A percentile compares a stretch with the other conserved stretches of the same genome.
These are phyloP conservation scores for Eunapius fragilis DNA, from an alignment of 37 sponge, comb jelly and placozoan genomes.

Conservation along the genomic window DNA sequence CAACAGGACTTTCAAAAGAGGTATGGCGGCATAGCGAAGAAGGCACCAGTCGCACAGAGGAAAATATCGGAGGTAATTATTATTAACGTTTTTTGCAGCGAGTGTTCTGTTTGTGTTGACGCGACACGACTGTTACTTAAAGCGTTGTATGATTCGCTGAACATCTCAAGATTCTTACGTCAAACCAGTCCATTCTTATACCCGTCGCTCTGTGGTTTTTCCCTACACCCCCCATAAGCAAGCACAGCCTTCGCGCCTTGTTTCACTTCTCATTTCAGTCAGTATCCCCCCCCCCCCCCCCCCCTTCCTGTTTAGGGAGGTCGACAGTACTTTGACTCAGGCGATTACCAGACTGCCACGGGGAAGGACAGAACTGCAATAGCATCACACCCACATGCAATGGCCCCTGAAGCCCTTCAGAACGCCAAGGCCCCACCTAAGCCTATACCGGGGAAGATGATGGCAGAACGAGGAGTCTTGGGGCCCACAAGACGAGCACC, in stretches of 20 bases:
- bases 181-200: too few relatives aligned
- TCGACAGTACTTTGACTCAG: constrained; percentile 89
- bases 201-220: too few relatives aligned
- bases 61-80: constrained; percentile 45
- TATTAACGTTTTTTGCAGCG: too few relatives aligned
- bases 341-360: constrained; percentile 67
- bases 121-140: neutral
- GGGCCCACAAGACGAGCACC: neutral
- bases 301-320: constrained; percentile 38
- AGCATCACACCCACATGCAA: constrained; percentile 42
- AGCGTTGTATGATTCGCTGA: neutral
- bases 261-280: too few relatives aligned
- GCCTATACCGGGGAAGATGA: neutral
- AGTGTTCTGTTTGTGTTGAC: neutral
- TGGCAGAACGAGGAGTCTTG: neutral
- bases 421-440: neutral
- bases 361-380: constrained; percentile 33
- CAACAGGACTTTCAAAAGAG: constrained; percentile 31
- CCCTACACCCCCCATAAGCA: too few relatives aligned
- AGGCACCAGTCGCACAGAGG: constrained; percentile 44
- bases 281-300: neutral
- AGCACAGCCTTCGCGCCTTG: too few relatives aligned
- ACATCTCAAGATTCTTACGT: too few relatives aligned
- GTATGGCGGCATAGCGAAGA: constrained; percentile 29
- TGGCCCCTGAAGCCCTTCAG: constrained; percentile 17